A percentile compares a stretch with the other conserved stretches of the same genome.
Evolutionary conservation across 2,888 invertebrate species (phyloP).

Genomic region (Dorcus parallelipipedus): DNA sequence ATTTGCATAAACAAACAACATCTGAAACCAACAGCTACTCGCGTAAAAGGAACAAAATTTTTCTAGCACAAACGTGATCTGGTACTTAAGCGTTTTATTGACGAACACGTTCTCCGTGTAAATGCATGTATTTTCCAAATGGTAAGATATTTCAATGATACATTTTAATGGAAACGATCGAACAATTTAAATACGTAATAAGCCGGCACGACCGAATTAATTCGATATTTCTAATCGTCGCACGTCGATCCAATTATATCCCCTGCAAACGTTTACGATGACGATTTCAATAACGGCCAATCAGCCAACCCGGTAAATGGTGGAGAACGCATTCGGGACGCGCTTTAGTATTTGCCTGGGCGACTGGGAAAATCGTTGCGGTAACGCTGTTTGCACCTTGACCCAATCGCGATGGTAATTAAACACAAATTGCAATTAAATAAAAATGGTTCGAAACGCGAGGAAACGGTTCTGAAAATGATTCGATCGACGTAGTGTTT

Average conservation of each 20-base stretch:
- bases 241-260: neutral
- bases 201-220: neutral
- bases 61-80: too few relatives aligned
- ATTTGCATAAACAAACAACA: too few relatives aligned
- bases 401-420: slow-evolving; percentile 13
- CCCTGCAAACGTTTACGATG: neutral
- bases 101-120: neutral
- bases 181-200: neutral
- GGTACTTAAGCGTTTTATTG: too few relatives aligned
- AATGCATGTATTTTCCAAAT: neutral
- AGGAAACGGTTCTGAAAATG: too few relatives aligned
- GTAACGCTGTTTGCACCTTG: slow-evolving; percentile 18
- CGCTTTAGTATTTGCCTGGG: neutral
- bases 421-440: neutral
- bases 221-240: neutral
- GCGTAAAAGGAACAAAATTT: too few relatives aligned
- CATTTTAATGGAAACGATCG: neutral
- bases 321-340: neutral
- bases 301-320: neutral
- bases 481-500: too few relatives aligned
- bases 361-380: slow-evolving; percentile 11
- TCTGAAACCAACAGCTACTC: too few relatives aligned
- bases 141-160: neutral
- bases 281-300: neutral
- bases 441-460: too few relatives aligned